Evolutionary conservation across 2,888 invertebrate species (phyloP).

Genomic region (Agonopterix alstromeriana): DNA sequence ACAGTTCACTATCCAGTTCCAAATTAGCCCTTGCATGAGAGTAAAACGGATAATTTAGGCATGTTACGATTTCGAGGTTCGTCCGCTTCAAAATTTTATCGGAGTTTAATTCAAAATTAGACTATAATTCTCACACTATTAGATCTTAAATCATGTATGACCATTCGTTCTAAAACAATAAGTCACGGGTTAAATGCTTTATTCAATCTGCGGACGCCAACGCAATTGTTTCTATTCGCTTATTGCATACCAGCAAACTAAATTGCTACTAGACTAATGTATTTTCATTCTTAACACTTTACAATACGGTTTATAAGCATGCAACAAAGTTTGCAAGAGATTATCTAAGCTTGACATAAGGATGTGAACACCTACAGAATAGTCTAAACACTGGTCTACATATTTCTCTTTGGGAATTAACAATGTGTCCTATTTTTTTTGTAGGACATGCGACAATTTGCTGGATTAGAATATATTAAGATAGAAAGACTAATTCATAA

Average conservation of each 20-base stretch:
- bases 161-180: not conserved
- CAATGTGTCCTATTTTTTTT: not conserved
- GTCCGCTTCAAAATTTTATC: no score
- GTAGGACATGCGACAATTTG: constrained; percentile 21
- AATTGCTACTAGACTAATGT: constrained; percentile 9
- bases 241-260: constrained; percentile 25
- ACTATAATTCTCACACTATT: no score
- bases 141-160: no score
- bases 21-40: no score
- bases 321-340: constrained; percentile 12
- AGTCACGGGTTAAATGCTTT: constrained; percentile 53
- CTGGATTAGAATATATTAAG: constrained; percentile 21
- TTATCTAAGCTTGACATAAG: constrained; percentile 22
- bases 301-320: constrained; percentile 12
- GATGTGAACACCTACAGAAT: constrained; percentile 16
- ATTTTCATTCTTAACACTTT: constrained; percentile 30
- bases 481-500: not conserved
- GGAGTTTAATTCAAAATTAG: no score
- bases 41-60: no score
- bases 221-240: constrained; percentile 57
- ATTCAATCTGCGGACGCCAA: constrained; percentile 63
- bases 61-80: no score
- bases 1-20: no score
- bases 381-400: not conserved
- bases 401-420: not conserved